phyloP scores from a whole-genome alignment of 2,888 invertebrate species.

The Adelphocoris suturalis region DNA sequence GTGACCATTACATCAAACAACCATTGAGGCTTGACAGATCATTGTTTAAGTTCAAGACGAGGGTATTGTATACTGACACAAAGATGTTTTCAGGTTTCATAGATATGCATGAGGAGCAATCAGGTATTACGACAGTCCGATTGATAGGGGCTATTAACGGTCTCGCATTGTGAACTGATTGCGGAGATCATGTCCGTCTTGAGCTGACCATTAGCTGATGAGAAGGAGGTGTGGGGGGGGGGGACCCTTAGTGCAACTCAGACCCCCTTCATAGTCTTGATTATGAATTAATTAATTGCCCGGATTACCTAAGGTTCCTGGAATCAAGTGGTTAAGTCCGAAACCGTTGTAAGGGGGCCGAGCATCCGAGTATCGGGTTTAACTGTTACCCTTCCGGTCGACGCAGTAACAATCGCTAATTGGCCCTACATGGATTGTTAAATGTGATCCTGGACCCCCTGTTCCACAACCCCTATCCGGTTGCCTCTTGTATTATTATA shows the following conservation, averaged over 20 bases:
- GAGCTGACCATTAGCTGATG: constrained; percentile 67
- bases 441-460: constrained; percentile 45
- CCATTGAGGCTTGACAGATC: constrained; percentile 41
- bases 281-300: constrained; percentile 65
- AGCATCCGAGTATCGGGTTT: constrained; percentile 24
- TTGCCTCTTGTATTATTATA: constrained; percentile 59
- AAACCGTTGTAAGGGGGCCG: not conserved
- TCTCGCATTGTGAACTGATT: constrained; percentile 62
- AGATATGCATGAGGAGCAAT: constrained; percentile 63
- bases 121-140: constrained; percentile 55
- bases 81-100: constrained; percentile 33
- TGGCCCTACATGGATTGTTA: constrained; percentile 63
- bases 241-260: constrained; percentile 7
- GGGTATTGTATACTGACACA: constrained; percentile 2
- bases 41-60: constrained; percentile 44
- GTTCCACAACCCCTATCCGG: constrained; percentile 34
- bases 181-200: constrained; percentile 64
- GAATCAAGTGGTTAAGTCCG: constrained; percentile 48
- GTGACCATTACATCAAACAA: constrained; percentile 52
- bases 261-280: constrained; percentile 33
- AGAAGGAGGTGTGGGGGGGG: not conserved
- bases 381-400: constrained; percentile 39
- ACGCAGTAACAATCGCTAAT: constrained; percentile 56
- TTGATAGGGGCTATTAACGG: constrained; percentile 66
- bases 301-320: constrained; percentile 53